Percentiles rank a stretch among this genome's conserved stretches.
These are phyloP conservation scores for Pseudotriccus pelzelni DNA, from an alignment of 2,797 vertebrate species.

Conservation along the genomic window DNA sequence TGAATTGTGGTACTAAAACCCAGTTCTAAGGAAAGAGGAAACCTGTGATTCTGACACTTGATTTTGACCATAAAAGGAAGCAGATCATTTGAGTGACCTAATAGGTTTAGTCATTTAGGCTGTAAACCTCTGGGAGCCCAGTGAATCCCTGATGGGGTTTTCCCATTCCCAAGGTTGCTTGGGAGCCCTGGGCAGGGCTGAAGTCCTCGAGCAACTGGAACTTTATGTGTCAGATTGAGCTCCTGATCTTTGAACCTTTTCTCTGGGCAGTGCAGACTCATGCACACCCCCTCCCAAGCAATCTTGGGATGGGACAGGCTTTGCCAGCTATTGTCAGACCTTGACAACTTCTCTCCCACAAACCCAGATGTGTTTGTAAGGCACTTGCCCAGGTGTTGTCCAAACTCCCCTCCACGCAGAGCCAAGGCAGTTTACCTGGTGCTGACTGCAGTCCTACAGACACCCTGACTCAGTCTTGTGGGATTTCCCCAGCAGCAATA, in stretches of 20 bases:
- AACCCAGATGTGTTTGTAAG: neutral
- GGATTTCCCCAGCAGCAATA: neutral
- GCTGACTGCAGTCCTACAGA: neutral
- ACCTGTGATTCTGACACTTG: constrained; percentile 45
- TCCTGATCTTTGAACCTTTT: neutral
- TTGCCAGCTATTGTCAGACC: neutral
- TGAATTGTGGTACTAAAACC: constrained; percentile 34
- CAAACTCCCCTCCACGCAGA: neutral
- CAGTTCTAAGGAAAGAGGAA: constrained; percentile 70
- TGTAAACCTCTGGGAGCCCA: neutral
- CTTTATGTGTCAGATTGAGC: neutral
- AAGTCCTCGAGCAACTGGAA: neutral
- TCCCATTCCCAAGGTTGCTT: neutral
- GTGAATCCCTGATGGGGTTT: neutral
- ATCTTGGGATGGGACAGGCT: neutral
- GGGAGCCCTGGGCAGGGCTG: neutral
- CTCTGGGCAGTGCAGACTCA: neutral
- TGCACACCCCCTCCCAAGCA: rapidly evolving
- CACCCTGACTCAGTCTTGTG: neutral
- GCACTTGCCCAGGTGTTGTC: neutral
- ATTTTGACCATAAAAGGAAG: constrained; percentile 71
- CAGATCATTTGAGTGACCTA: constrained; percentile 4
- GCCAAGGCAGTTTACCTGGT: neutral
- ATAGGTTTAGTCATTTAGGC: constrained; percentile 11
- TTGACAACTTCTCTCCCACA: rapidly evolving